These are phyloP conservation scores for Campylorhamphus procurvoides DNA, from an alignment of 2,113 vertebrate genomes.

Conservation along the genomic window DNA sequence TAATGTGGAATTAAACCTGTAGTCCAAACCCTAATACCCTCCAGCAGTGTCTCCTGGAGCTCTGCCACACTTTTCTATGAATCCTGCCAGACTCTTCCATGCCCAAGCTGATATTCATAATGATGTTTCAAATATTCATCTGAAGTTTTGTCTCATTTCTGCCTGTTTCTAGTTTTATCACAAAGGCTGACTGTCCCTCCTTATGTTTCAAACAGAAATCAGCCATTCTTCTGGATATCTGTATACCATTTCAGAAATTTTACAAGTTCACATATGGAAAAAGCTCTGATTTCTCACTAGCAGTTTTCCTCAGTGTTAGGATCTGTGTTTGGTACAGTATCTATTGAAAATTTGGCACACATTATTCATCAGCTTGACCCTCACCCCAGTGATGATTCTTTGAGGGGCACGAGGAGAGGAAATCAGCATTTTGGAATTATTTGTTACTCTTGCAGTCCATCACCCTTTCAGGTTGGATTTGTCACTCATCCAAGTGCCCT, in stretches of 20 bases:
- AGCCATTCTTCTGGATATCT: background rate
- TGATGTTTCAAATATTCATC: background rate
- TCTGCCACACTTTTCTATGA: background rate
- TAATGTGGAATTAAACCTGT: background rate
- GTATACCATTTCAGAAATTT: background rate
- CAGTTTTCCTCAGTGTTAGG: background rate
- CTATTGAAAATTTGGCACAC: background rate
- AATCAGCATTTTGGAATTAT: background rate
- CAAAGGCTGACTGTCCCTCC: background rate
- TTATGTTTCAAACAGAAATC: background rate
- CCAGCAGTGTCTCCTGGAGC: background rate
- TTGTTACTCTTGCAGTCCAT: background rate
- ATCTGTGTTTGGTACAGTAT: background rate
- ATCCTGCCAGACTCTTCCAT: background rate
- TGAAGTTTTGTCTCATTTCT: background rate
- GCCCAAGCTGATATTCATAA: background rate
- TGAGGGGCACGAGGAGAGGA: background rate
- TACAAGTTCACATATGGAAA: background rate
- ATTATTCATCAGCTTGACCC: background rate
- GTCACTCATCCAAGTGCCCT: background rate
- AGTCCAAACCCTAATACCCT: background rate
- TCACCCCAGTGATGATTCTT: background rate
- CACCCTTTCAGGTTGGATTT: background rate
- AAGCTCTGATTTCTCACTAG: background rate
- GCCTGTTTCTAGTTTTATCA: background rate